Percentiles rank a stretch among this genome's conserved stretches.
phyloP scores from a whole-genome alignment of 92 coral and sea anemone species.

The Epizoanthus fatuus region DNA sequence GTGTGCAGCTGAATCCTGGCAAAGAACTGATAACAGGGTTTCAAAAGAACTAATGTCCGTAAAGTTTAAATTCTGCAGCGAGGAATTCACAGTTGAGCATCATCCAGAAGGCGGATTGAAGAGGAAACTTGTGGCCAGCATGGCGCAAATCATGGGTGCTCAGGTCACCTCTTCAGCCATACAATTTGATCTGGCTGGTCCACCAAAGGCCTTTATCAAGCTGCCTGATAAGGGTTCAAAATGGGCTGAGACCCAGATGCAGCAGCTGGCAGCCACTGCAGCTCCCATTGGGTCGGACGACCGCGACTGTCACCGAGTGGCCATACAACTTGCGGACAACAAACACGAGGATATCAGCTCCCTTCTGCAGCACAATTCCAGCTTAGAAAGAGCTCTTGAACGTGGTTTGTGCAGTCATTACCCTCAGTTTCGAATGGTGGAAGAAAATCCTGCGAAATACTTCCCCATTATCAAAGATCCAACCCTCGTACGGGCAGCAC shows the following conservation, averaged over 20 bases:
- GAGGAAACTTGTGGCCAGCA: constrained; percentile 12
- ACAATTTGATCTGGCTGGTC: constrained; percentile 11
- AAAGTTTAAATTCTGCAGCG: not conserved
- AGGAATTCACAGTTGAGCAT: not conserved
- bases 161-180: not conserved
- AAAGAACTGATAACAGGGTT: not conserved
- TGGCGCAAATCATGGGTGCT: constrained; percentile 12
- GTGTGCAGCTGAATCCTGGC: constrained; percentile 4
- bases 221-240: not conserved
- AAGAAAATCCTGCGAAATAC: constrained; percentile 8
- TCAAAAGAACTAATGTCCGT: not conserved
- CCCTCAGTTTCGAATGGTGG: constrained; percentile 8
- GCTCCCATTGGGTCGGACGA: not conserved
- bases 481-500: constrained; percentile 1
- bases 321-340: not conserved
- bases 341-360: constrained; percentile 3
- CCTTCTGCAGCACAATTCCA: not conserved
- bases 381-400: not conserved
- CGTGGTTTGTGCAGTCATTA: not conserved
- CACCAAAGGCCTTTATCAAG: not conserved
- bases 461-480: constrained; percentile 15
- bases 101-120: not conserved
- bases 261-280: not conserved
- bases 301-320: constrained; percentile 6
- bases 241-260: constrained; percentile 2